phyloP scores from a whole-genome alignment of 2,888 invertebrate genomes.

The Anagyrus pseudococci region DNA sequence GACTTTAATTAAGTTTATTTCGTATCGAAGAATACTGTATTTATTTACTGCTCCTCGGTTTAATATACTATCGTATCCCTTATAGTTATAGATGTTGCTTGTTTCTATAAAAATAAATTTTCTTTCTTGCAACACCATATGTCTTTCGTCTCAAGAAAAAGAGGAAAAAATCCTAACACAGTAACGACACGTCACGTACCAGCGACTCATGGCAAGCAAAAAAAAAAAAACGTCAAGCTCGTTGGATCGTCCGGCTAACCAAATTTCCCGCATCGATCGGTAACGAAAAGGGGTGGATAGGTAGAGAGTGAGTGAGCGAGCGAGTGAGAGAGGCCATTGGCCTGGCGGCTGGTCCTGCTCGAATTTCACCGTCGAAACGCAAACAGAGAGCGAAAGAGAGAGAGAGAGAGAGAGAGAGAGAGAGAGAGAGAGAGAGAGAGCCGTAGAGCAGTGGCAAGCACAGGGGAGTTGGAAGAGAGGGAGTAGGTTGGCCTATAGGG shows the following conservation, averaged over 20 bases:
- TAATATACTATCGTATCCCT: too few relatives aligned
- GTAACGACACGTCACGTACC: not conserved
- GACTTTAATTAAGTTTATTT: too few relatives aligned
- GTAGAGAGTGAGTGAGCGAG: not conserved
- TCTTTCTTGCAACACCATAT: not conserved
- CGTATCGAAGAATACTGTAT: not conserved
- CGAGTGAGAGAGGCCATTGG: not conserved
- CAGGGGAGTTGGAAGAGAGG: not conserved
- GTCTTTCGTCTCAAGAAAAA: not conserved
- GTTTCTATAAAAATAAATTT: not conserved
- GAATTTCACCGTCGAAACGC: not conserved
- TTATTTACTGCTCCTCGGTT: not conserved
- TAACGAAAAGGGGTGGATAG: not conserved
- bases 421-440: not conserved
- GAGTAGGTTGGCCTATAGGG: not conserved
- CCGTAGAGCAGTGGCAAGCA: not conserved
- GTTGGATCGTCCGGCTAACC: slow-evolving; percentile 1
- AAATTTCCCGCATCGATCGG: slow-evolving; percentile 17
- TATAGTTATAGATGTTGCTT: too few relatives aligned
- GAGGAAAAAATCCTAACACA: too few relatives aligned
- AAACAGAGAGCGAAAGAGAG: not conserved
- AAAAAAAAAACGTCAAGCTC: not conserved
- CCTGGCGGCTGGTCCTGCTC: not conserved
- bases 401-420: not conserved
- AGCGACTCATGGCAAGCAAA: not conserved